phyloP scores from a whole-genome alignment of 2,888 invertebrate species.

The Arenicola marina region DNA sequence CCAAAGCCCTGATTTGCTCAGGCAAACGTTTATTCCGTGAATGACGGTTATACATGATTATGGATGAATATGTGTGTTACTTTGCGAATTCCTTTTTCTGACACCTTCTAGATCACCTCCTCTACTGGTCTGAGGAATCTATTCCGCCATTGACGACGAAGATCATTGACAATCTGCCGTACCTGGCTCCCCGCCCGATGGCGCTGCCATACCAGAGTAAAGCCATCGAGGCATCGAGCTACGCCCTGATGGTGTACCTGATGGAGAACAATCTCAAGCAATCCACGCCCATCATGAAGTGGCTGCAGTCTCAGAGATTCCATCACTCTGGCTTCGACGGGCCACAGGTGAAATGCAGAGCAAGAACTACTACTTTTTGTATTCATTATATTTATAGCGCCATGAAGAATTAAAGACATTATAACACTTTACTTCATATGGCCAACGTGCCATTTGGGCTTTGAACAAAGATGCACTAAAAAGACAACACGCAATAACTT shows the following conservation, averaged over 20 bases:
- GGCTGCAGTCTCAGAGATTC: slow-evolving; percentile 25
- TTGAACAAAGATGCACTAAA: no score
- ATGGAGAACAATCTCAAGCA: slow-evolving; percentile 17
- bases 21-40: background rate
- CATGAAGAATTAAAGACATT: no score
- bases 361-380: no score
- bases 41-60: background rate
- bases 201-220: slow-evolving; percentile 6
- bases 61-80: background rate
- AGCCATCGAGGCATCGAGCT: slow-evolving; percentile 25
- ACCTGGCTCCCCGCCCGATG: slow-evolving; percentile 7
- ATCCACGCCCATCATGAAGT: slow-evolving; percentile 25
- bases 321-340: slow-evolving; percentile 18
- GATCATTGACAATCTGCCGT: slow-evolving; percentile 21
- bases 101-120: slow-evolving; percentile 15
- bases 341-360: slow-evolving; percentile 14
- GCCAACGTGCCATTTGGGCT: no score
- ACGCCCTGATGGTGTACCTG: slow-evolving; percentile 27
- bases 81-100: no score
- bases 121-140: slow-evolving; percentile 21
- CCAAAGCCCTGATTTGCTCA: background rate
- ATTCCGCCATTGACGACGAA: slow-evolving; percentile 18
- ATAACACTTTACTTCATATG: no score
- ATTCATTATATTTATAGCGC: no score
- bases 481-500: no score